These are phyloP conservation scores for Chironomus riparius DNA, from an alignment of 2,888 invertebrate species.

Conservation along the genomic window DNA sequence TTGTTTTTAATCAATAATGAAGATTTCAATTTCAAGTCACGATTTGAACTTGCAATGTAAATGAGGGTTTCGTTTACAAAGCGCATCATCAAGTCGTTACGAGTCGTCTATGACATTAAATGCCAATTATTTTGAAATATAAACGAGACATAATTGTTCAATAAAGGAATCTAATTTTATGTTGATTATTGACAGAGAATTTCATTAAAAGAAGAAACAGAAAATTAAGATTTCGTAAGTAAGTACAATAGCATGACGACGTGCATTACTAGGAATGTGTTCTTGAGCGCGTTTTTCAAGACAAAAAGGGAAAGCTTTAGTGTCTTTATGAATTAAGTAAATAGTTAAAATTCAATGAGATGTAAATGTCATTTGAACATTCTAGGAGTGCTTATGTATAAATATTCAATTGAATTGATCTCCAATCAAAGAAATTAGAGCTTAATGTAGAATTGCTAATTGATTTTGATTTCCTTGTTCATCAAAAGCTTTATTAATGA, in stretches of 20 bases:
- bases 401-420: too few relatives aligned
- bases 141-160: background rate
- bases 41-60: background rate
- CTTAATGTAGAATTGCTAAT: too few relatives aligned
- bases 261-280: background rate
- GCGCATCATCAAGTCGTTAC: background rate
- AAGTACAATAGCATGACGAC: background rate
- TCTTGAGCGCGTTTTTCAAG: too few relatives aligned
- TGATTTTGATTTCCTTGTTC: too few relatives aligned
- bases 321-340: too few relatives aligned
- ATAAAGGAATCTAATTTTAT: background rate
- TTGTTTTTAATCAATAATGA: background rate
- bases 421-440: too few relatives aligned
- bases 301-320: too few relatives aligned
- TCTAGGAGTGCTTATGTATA: too few relatives aligned
- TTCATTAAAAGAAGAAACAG: background rate
- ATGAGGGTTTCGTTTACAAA: background rate
- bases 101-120: background rate
- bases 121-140: background rate
- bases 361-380: too few relatives aligned
- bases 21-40: background rate
- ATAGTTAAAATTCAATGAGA: too few relatives aligned
- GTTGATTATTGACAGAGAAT: background rate
- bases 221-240: background rate
- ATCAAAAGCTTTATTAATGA: too few relatives aligned